phyloP scores from a whole-genome alignment of 2,888 invertebrate species.

The Cyclophora albipunctata region DNA sequence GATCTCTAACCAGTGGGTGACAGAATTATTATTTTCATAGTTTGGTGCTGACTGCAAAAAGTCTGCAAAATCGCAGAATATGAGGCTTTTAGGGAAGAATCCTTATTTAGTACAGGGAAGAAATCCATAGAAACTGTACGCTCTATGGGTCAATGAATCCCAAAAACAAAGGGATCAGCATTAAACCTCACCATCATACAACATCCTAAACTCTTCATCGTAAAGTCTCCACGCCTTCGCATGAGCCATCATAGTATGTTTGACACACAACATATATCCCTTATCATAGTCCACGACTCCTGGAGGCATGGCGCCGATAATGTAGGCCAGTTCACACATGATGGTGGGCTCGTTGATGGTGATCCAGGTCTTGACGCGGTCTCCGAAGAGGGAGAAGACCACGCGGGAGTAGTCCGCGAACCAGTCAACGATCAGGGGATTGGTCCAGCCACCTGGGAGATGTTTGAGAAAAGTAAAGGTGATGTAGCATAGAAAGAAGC shows the following conservation, averaged over 20 bases:
- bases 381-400: constrained; percentile 69
- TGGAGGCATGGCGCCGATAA: constrained; percentile 52
- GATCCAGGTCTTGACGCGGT: constrained; percentile 78
- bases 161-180: constrained; percentile 9
- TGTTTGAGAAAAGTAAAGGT: too few species aligned
- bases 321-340: constrained; percentile 52
- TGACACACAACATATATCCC: constrained; percentile 58
- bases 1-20: too few species aligned
- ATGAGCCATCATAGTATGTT: constrained; percentile 80
- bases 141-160: background rate
- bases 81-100: too few species aligned
- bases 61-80: too few species aligned
- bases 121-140: too few species aligned
- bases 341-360: constrained; percentile 81
- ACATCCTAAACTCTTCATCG: constrained; percentile 63
- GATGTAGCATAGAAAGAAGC: too few species aligned
- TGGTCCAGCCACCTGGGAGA: constrained; percentile 73
- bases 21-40: too few species aligned
- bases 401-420: constrained; percentile 76
- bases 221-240: constrained; percentile 77
- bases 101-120: too few species aligned
- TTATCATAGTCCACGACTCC: constrained; percentile 58
- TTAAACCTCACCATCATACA: constrained; percentile 50
- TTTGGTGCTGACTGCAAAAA: too few species aligned
- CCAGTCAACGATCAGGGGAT: constrained; percentile 73